Evolutionary conservation across 2,888 invertebrate species (phyloP), one percentile per base, ranked within the genome.

Genomic region (Orchesellides sinensis): DNA sequence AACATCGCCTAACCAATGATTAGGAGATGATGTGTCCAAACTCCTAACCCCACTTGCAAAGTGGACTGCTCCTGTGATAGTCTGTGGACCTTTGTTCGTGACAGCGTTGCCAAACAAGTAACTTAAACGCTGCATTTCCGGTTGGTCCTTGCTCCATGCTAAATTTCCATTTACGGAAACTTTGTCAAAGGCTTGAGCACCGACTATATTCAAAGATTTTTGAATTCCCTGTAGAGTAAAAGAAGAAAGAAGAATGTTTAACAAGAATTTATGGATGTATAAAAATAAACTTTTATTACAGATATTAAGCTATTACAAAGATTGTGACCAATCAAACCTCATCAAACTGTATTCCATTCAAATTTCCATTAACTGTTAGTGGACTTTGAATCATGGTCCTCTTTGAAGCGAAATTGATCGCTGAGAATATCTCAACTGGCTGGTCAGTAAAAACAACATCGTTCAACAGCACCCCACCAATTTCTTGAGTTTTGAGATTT

Each of bases 51-150:
- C 86, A 1, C 68, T 10, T 0, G 25, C 0, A 63, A 87, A 86
- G n/a, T 32, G 65, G 6, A 85, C 83, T 19, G 21, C 17, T 14
- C 84, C 84, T 14, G 63, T 69, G 2, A 87, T 69, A 5, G 21
- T 73, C 47, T 86, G 85, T 2, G 70, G 35, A 0, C 49, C 45
- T 0, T 69, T 72, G n/a, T 63, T 49, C 8, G 61, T 68, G 6
- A 87, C 82, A 45, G 79, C 84, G 45, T 85, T 84, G 3, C 65
- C 65, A 35, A 82, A 83, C 4, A 87, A 52, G 47, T 84, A 56
- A 19, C 80, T 82, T 1, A 85, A 45, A 0, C 80, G 49, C 21
- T 70, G 59, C 6, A 75, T 14, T 8, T 82, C 78, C 0, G 40
- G 35, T 4, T 32, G 56, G 27, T 77, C 54, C 27, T 79, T 25